Evolutionary conservation across 2,888 invertebrate genomes (phyloP), one percentile per base, ranked within the genome.

Genomic region (Diabrotica balteata): DNA sequence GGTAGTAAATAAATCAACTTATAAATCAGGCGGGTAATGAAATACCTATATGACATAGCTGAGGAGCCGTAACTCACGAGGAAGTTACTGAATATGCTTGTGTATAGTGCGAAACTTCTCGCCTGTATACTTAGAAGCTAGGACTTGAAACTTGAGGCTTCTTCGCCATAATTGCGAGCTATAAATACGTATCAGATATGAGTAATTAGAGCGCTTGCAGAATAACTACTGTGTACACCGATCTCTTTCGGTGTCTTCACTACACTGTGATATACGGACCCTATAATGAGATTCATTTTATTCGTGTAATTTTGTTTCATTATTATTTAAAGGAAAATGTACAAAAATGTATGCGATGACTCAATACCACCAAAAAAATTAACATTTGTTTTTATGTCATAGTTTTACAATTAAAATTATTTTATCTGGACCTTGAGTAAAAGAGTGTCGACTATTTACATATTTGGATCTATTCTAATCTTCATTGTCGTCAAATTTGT

Each of bases 131-230:
- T 76, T 73, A 61, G 71, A 57, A 58, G 62, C 68, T 61, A 65
- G 60, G 73, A 69, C 69, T 72, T 67, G 80, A 79, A 81, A 81
- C 81, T 80, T 79, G 83, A 82, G 78, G 81, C 82, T 78, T 73
- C 78, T 78, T 72, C 78, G 78, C 79, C 82, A 79, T 83, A 83
- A 83, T 83, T 83, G 82, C 82, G 74, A 68, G 77, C 81, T 78
- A 81, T 83, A 83, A 83, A 83, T 83, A 83, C 82, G 80, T 82
- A 82, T 82, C 83, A 82, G 82, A 83, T 83, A 82, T 80, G 80
- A 81, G 82, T 81, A 83, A 83, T 83, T 83, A 82, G 82, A 77
- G 79, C 78, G 78, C 75, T 71, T 76, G 55, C 53, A 57, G 57
- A 63, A 44, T 57, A 57, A 63, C 57, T 57, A 45, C 57, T 63